Evolutionary conservation across 2,888 invertebrate genomes (phyloP).

Genomic region (Frankliniella fusca): DNA sequence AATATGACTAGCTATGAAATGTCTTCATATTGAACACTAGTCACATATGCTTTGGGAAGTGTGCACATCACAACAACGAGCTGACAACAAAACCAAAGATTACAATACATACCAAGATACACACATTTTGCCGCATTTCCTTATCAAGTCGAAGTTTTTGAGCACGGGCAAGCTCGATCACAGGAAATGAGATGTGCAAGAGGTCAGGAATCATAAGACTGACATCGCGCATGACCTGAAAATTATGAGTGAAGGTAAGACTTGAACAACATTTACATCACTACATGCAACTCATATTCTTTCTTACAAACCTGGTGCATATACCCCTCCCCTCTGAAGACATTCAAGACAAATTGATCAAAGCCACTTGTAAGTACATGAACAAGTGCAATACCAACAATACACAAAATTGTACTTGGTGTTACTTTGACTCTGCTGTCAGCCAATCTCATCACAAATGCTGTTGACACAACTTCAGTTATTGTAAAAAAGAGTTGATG

Average conservation of each 20-base stretch:
- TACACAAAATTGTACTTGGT: slow-evolving; percentile 55
- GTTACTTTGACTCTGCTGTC: slow-evolving; percentile 53
- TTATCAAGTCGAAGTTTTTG: slow-evolving; percentile 46
- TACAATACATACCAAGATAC: slow-evolving; percentile 43
- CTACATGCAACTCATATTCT: not conserved
- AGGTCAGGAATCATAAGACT: slow-evolving; percentile 65
- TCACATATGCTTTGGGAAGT: not conserved
- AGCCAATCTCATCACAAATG: slow-evolving; percentile 56
- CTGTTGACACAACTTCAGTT: slow-evolving; percentile 60
- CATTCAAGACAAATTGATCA: slow-evolving; percentile 63
- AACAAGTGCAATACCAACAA: slow-evolving; percentile 57
- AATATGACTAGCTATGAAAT: not conserved
- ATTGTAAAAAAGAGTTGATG: slow-evolving; percentile 62
- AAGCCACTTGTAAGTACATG: slow-evolving; percentile 60
- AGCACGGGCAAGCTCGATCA: slow-evolving; percentile 49
- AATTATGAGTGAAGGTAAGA: slow-evolving; percentile 17
- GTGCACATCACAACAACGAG: slow-evolving; percentile 46
- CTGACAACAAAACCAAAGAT: slow-evolving; percentile 47
- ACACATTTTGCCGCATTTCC: slow-evolving; percentile 44
- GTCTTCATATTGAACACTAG: not conserved
- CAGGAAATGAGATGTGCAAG: slow-evolving; percentile 58
- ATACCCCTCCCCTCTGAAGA: slow-evolving; percentile 60
- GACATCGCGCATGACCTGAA: slow-evolving; percentile 57
- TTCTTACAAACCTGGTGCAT: slow-evolving; percentile 57
- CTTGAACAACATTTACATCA: slow-evolving; percentile 27